Conservation (phyloP, 2,113 vertebrate genomes). For the Silurus asotus region DNA sequence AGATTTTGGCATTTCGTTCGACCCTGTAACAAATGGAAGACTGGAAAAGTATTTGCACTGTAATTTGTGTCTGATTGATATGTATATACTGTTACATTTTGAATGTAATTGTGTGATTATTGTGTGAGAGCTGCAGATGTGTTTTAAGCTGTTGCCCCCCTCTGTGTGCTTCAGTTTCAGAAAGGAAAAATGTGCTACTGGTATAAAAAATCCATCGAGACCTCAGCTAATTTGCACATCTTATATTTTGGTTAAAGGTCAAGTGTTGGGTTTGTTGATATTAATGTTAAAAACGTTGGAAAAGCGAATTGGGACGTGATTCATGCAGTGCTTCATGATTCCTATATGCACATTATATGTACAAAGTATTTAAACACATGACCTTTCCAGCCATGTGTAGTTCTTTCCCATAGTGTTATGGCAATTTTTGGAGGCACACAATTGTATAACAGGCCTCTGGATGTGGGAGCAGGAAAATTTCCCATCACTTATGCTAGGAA, state of each 20-base stretch:
- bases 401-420: too few species aligned
- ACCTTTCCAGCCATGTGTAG: too few species aligned
- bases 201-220: background rate
- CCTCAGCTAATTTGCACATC: background rate
- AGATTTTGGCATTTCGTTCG: too few species aligned
- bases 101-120: background rate
- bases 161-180: background rate
- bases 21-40: too few species aligned
- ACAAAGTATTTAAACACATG: too few species aligned
- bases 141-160: background rate
- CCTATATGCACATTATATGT: background rate
- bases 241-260: background rate
- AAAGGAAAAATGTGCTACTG: background rate
- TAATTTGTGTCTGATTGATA: too few species aligned
- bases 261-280: background rate
- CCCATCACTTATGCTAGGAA: too few species aligned
- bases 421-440: too few species aligned
- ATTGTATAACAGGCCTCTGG: too few species aligned
- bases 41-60: too few species aligned
- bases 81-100: too few species aligned
- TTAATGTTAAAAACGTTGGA: background rate
- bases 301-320: background rate
- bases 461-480: too few species aligned
- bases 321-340: background rate
- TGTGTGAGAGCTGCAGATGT: background rate